A percentile compares a stretch with the other conserved stretches of the same genome.
Conservation (phyloP, 2,888 invertebrate species). For the Adineta ricciae region DNA sequence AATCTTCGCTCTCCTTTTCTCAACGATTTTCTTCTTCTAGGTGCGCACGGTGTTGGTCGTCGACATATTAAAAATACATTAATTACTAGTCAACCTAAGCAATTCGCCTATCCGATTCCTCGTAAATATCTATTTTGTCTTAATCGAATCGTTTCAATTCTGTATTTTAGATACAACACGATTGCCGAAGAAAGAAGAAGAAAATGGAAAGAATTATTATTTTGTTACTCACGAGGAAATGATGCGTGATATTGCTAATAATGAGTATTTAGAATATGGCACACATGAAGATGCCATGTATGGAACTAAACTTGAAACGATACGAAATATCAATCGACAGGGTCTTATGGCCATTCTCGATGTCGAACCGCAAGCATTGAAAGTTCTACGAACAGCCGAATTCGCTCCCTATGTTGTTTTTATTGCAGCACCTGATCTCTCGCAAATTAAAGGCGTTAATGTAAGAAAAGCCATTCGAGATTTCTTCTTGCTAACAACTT, state of each 20-base stretch:
- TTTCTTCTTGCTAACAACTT: not conserved
- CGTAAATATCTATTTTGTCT: conserved; percentile 61
- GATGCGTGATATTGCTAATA: conserved; percentile 98
- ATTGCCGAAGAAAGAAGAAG: conserved; percentile 84
- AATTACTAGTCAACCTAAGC: conserved; percentile 90
- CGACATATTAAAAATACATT: conserved; percentile 98
- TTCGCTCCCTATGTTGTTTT: conserved; percentile 98
- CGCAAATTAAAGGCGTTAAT: conserved; percentile 35
- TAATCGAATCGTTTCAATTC: not conserved
- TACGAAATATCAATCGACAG: conserved; percentile 86
- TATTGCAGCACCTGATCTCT: conserved; percentile 54
- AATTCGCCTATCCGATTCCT: conserved; percentile 98
- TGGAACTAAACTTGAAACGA: conserved; percentile 95
- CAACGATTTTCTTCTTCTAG: conserved; percentile 37
- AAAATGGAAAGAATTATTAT: conserved; percentile 93
- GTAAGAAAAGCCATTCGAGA: conserved; percentile 20
- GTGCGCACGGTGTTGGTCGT: conserved; percentile 95
- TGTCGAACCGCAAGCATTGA: conserved; percentile 89
- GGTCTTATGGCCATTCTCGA: conserved; percentile 97
- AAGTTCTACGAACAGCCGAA: conserved; percentile 89
- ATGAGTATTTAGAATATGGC: conserved; percentile 97
- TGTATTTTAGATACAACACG: conserved; percentile 80
- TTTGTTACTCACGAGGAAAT: conserved; percentile 97
- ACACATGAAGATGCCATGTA: conserved; percentile 99
- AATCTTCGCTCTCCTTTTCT: not conserved